Conservation (phyloP, 1,140 invertebrate species). For the Saxidomus purpurata region DNA sequence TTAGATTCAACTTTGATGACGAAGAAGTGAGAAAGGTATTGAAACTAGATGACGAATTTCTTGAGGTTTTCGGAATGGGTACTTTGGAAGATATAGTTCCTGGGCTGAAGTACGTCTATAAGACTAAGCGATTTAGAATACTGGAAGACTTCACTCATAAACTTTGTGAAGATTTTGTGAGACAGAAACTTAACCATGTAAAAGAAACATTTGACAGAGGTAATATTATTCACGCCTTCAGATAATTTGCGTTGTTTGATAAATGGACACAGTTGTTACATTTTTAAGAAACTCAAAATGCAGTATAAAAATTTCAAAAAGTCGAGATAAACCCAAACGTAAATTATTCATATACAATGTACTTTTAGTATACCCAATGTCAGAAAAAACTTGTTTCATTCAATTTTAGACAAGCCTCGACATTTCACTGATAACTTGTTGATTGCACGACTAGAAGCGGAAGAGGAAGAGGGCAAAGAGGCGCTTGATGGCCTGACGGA, state of each 20-base stretch:
- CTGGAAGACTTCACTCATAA: not conserved
- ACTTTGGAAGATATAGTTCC: slow-evolving; percentile 12
- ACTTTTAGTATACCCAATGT: too few relatives aligned
- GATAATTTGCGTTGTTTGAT: too few relatives aligned
- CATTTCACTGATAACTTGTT: slow-evolving; percentile 25
- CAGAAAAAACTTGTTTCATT: too few relatives aligned
- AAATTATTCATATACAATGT: too few relatives aligned
- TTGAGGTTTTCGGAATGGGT: not conserved
- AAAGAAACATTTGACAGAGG: slow-evolving; percentile 30
- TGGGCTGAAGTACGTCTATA: slow-evolving; percentile 10
- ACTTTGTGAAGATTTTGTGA: not conserved
- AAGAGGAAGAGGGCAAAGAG: slow-evolving; percentile 21
- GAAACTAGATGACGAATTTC: not conserved
- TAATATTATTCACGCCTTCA: too few relatives aligned
- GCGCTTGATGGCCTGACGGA: not conserved
- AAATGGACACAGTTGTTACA: too few relatives aligned
- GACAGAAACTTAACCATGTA: not conserved
- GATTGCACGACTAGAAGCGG: slow-evolving; percentile 22
- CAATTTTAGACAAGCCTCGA: slow-evolving; percentile 24
- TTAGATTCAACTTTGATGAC: slow-evolving; percentile 16
- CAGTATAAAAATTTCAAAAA: too few relatives aligned
- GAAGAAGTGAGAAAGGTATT: not conserved
- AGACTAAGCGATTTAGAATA: not conserved
- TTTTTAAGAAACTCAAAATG: too few relatives aligned
- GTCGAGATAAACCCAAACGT: too few relatives aligned